phyloP scores from a whole-genome alignment of 2,888 invertebrate genomes.

The Stenotaenia linearis region DNA sequence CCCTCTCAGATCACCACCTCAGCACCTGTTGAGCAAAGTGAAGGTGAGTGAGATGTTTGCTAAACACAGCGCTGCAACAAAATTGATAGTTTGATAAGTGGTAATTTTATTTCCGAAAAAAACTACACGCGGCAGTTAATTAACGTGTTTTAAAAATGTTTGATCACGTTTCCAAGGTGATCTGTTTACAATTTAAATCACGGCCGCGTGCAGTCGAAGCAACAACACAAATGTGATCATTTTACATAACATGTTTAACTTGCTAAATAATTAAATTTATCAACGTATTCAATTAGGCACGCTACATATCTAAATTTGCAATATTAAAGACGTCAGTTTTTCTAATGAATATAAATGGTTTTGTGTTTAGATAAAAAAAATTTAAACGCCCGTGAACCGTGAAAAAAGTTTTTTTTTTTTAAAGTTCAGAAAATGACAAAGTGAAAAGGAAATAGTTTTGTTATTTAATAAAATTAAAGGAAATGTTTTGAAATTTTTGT shows the following conservation, averaged over 20 bases:
- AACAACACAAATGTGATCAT: background rate
- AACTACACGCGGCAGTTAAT: background rate
- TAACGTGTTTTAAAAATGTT: background rate
- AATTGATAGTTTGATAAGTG: background rate
- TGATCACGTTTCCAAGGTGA: background rate
- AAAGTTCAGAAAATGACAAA: too few relatives aligned
- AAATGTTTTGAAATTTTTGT: too few relatives aligned
- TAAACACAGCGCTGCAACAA: background rate
- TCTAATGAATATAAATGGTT: too few relatives aligned
- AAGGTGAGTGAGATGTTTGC: constrained; percentile 2
- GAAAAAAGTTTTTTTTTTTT: too few relatives aligned
- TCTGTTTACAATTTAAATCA: background rate
- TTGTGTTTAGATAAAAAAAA: too few relatives aligned
- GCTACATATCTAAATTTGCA: too few relatives aligned
- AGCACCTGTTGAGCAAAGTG: constrained; percentile 11
- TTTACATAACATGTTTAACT: background rate
- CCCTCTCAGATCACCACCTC: background rate
- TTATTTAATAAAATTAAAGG: too few relatives aligned
- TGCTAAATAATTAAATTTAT: background rate
- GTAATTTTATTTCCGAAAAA: background rate
- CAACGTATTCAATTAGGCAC: background rate
- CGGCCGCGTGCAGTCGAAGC: too few relatives aligned
- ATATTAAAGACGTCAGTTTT: too few relatives aligned
- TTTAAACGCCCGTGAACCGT: too few relatives aligned
- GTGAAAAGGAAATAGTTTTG: too few relatives aligned